phyloP scores from a whole-genome alignment of 2,113 vertebrate genomes.

The Mionectes macconnelli region DNA sequence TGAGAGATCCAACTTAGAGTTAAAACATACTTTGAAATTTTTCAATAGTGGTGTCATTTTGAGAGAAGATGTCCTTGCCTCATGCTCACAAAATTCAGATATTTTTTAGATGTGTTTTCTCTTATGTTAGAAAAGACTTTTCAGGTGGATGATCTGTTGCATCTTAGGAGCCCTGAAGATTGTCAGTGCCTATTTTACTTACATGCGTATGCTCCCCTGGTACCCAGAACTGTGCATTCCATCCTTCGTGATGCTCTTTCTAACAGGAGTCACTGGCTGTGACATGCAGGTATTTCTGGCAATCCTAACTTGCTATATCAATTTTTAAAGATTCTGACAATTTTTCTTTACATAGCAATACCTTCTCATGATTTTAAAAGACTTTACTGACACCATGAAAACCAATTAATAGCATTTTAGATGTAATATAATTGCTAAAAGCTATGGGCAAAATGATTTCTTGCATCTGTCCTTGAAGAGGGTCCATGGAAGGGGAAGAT shows the following conservation, averaged over 20 bases:
- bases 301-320: fast-evolving
- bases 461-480: neutral
- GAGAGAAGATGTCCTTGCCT: neutral
- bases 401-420: neutral
- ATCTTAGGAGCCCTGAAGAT: neutral
- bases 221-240: neutral
- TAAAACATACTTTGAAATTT: neutral
- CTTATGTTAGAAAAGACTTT: neutral
- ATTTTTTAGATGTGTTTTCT: neutral
- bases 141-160: neutral
- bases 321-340: neutral
- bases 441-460: neutral
- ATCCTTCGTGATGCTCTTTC: neutral
- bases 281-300: neutral
- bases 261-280: neutral
- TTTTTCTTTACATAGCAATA: neutral
- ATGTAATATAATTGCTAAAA: neutral
- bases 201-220: neutral
- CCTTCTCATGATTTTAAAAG: neutral
- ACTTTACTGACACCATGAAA: neutral
- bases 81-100: neutral
- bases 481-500: neutral
- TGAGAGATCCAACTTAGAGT: neutral
- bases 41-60: neutral
- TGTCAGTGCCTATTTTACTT: neutral